Base-by-base conservation (phyloP, 2,888 invertebrate species). In the Thysanoteuthis rhombus region DNA sequence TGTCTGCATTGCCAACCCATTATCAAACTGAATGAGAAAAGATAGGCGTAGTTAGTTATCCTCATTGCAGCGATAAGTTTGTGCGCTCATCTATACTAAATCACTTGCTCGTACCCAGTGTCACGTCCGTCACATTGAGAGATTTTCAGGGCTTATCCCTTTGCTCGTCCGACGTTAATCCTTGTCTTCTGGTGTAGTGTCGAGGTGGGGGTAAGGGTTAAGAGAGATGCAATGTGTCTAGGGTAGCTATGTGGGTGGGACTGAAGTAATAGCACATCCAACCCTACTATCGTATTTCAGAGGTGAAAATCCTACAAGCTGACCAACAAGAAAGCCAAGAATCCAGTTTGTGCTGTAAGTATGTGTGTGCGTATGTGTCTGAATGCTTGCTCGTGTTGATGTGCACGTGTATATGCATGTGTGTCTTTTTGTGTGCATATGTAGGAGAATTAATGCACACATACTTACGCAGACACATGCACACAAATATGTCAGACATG, bases 41-140 rank as follows among this genome's bases (percentile, higher is more conserved):
- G n/a, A 75, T n/a, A 75, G 75, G 75, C 75, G 75, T 75, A 75
- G 75, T 75, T 75, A 75, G 75, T 75, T 75, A 75, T 75, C 75
- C n/a, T 75, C 75, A 75, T n/a, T 75, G n/a, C 75, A 10, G 36
- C 16, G 75, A 75, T 75, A 75, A 75, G 12, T 75, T 75, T 75
- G 75, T 75, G 75, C 75, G 36, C 25, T 75, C 75, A 12, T n/a
- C 75, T 75, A 75, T 75, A 16, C n/a, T 75, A 75, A 75, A 75
- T 75, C 75, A 75, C 75, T 75, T 75, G 75, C 36, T 36, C 2
- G n/a, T 75, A 75, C 75, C n/a, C 75, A 36, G 75, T 16, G 75
- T 75, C 75, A 75, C 75, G 75, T 75, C 75, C 75, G 75, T 75
- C 75, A 75, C 75, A 75, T 75, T 75, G 75, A 75, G 75, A 75